Percentiles rank a stretch among this genome's conserved stretches.
These are phyloP conservation scores for Zonotrichia leucophrys DNA, from an alignment of 2,113 vertebrate genomes.

Conservation along the genomic window DNA sequence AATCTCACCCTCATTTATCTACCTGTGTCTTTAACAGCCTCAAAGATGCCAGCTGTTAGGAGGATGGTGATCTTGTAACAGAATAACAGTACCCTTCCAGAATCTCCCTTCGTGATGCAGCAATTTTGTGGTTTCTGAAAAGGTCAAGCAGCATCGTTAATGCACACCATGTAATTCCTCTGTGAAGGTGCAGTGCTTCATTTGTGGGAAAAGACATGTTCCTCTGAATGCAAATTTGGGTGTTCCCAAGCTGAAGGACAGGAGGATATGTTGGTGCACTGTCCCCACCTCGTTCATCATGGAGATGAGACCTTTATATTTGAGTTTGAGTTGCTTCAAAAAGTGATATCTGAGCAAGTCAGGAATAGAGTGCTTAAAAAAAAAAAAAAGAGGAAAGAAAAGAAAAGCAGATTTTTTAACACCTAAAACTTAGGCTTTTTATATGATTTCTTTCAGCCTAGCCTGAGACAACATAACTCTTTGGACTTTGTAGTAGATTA, in stretches of 20 bases:
- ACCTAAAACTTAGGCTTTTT: slow-evolving; percentile 11
- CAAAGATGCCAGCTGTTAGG: neutral
- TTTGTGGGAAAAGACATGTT: neutral
- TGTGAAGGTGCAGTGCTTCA: neutral
- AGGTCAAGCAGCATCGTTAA: neutral
- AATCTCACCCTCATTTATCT: neutral
- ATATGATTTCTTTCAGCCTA: slow-evolving; percentile 11
- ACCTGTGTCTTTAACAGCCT: neutral
- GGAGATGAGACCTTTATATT: neutral
- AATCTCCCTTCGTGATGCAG: neutral
- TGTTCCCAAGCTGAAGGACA: neutral
- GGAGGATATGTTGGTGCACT: neutral
- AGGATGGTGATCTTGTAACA: neutral
- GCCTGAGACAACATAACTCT: slow-evolving; percentile 28
- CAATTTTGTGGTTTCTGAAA: neutral
- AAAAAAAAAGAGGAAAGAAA: fast-evolving
- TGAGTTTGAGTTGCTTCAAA: neutral
- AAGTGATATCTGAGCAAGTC: neutral
- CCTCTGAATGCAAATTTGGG: neutral
- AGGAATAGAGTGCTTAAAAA: neutral
- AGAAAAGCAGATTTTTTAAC: neutral
- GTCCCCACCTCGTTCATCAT: neutral
- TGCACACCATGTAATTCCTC: neutral
- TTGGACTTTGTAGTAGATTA: slow-evolving; percentile 47
- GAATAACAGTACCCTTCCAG: neutral